Percentiles rank a stretch among this genome's conserved stretches.
phyloP scores from a whole-genome alignment of 2,113 vertebrate species.

The Otis tarda region DNA sequence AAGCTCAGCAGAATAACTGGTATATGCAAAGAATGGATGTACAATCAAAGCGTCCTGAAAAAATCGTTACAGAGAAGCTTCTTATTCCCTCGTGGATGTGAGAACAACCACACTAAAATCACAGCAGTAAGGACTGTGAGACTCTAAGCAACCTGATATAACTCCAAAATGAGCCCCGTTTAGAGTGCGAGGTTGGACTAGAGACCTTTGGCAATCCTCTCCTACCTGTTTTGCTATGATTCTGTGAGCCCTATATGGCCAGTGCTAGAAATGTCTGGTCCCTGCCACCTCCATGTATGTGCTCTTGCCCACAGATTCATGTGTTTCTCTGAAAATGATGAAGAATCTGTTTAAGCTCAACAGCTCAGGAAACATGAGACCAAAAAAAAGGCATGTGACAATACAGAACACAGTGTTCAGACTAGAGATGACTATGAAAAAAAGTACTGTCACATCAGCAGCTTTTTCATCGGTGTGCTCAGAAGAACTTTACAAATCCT shows the following conservation, averaged over 20 bases:
- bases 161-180: background rate
- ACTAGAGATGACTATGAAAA: background rate
- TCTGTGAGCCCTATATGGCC: background rate
- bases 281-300: background rate
- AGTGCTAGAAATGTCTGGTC: background rate
- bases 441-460: background rate
- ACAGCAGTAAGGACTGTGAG: background rate
- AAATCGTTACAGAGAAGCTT: background rate
- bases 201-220: background rate
- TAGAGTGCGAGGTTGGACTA: background rate
- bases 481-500: background rate
- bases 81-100: background rate
- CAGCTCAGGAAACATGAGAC: background rate
- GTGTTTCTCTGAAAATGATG: background rate
- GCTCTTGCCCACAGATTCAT: background rate
- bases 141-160: background rate
- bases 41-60: background rate
- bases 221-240: background rate
- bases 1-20: background rate
- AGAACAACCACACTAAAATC: background rate
- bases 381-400: background rate
- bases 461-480: background rate
- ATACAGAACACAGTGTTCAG: background rate
- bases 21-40: background rate
- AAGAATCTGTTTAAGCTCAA: conserved; percentile 5